phyloP scores from a whole-genome alignment of 2,797 vertebrate species.

The Choloepus didactylus region DNA sequence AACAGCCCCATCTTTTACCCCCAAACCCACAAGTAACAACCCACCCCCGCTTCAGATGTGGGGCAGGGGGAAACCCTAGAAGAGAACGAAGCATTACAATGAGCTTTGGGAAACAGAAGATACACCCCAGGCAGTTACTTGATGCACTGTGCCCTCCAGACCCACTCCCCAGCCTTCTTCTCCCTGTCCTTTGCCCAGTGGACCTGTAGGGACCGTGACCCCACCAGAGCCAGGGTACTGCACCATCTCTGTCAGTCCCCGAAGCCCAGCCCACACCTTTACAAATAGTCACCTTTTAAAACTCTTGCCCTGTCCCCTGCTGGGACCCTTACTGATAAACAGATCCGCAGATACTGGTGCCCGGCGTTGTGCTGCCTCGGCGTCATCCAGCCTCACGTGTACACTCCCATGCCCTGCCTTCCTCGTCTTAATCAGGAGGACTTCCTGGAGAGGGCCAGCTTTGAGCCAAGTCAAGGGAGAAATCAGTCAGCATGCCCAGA shows the following conservation, averaged over 20 bases:
- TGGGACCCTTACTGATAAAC: not conserved
- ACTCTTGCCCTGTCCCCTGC: not conserved
- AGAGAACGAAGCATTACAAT: not conserved
- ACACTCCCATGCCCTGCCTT: not conserved
- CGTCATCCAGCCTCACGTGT: not conserved
- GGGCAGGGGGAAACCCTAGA: not conserved
- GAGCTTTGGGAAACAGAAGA: not conserved
- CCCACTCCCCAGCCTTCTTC: not conserved
- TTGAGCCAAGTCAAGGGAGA: constrained; percentile 32
- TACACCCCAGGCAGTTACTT: not conserved
- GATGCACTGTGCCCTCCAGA: not conserved
- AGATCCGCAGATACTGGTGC: not conserved
- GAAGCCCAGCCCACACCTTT: not conserved
- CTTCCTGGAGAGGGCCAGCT: not conserved
- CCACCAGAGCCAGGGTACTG: not conserved
- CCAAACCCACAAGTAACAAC: not conserved
- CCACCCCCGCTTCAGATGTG: no score
- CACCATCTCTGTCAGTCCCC: not conserved
- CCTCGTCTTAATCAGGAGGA: not conserved
- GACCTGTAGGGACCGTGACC: not conserved
- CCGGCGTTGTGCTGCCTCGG: not conserved
- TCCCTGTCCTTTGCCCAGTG: not conserved
- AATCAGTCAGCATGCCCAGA: not conserved
- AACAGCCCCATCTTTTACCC: not conserved
- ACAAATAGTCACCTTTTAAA: not conserved